A percentile compares a stretch with the other conserved stretches of the same genome.
Conservation (phyloP, 1,140 invertebrate species). For the Hyles vespertilio region DNA sequence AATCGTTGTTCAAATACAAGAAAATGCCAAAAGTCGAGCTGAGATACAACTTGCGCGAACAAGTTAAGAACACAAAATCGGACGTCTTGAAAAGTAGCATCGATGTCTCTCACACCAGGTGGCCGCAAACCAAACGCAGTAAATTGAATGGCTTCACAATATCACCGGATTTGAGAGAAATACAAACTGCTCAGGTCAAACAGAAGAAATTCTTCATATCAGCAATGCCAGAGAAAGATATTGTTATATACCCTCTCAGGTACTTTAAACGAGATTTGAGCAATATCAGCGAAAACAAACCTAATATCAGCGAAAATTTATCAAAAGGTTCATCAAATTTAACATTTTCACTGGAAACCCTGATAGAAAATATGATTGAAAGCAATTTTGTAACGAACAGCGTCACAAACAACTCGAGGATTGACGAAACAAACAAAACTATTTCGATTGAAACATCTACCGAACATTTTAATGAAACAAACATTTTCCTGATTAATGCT, state of each 20-base stretch:
- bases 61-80: slow-evolving; percentile 49
- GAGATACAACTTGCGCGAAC: slow-evolving; percentile 53
- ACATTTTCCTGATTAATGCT: slow-evolving; percentile 23
- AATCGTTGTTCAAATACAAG: slow-evolving; percentile 45
- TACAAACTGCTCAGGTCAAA: not conserved
- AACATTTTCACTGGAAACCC: slow-evolving; percentile 39
- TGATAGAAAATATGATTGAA: slow-evolving; percentile 47
- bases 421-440: slow-evolving; percentile 2
- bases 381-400: slow-evolving; percentile 25
- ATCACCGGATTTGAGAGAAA: not conserved
- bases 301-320: slow-evolving; percentile 25
- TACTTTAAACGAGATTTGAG: slow-evolving; percentile 46
- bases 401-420: not conserved
- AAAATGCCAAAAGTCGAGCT: slow-evolving; percentile 52
- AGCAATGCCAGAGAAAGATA: slow-evolving; percentile 20
- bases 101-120: slow-evolving; percentile 48
- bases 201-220: slow-evolving; percentile 10
- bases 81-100: slow-evolving; percentile 33
- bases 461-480: slow-evolving; percentile 8
- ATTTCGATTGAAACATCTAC: not conserved
- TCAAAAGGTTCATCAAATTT: slow-evolving; percentile 14
- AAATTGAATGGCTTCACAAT: slow-evolving; percentile 1
- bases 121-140: slow-evolving; percentile 40
- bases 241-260: slow-evolving; percentile 25
- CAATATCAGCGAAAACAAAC: slow-evolving; percentile 9